Conservation (phyloP, 2,113 vertebrate species). For the Sitta europaea region DNA sequence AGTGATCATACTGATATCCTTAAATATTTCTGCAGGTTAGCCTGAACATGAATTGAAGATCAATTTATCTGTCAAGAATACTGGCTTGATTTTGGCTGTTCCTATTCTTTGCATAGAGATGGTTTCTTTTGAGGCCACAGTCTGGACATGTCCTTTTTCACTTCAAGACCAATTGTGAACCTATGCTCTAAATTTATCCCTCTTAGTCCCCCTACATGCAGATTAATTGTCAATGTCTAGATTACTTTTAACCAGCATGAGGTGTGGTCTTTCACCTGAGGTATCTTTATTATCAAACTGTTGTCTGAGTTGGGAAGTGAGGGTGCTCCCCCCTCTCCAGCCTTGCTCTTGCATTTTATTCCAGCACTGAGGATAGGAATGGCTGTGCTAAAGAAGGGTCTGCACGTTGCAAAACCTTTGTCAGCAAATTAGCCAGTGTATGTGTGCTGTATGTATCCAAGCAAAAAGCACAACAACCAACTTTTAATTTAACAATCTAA, state of each 20-base stretch:
- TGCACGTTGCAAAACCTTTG: not conserved
- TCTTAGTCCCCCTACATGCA: not conserved
- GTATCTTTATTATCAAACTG: not conserved
- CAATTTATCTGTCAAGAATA: not conserved
- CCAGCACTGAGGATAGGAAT: not conserved
- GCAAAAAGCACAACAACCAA: not conserved
- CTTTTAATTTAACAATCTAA: not conserved
- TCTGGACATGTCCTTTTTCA: not conserved
- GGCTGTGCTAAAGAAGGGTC: not conserved
- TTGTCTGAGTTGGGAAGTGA: not conserved
- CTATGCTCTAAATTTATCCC: not conserved
- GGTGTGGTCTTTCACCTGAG: not conserved
- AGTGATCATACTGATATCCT: not conserved
- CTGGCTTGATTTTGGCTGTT: not conserved
- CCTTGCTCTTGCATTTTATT: not conserved
- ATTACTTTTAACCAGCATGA: not conserved
- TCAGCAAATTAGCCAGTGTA: not conserved
- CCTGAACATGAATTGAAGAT: not conserved
- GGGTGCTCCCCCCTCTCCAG: not conserved
- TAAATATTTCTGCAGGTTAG: not conserved
- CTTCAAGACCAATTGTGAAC: not conserved
- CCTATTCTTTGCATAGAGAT: not conserved
- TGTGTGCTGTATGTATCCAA: not conserved
- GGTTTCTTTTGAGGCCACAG: not conserved
- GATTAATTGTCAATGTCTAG: not conserved